Percentiles rank a stretch among this genome's conserved stretches.
These are phyloP conservation scores for Gephyroberyx darwinii DNA, from an alignment of 2,797 vertebrate genomes.

Conservation along the genomic window DNA sequence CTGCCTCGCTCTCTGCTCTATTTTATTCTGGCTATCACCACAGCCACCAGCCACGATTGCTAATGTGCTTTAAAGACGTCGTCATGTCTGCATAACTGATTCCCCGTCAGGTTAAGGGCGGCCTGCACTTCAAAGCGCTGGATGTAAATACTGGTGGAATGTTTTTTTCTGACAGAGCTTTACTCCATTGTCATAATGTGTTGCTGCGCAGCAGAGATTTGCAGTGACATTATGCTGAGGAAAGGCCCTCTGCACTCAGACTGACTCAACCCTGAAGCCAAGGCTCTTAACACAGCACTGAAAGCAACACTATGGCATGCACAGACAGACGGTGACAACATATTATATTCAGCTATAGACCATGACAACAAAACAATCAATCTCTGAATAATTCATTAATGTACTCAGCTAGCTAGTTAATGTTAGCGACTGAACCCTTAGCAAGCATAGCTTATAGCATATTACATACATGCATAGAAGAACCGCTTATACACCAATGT, in stretches of 20 bases:
- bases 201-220: constrained; percentile 20
- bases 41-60: constrained; percentile 32
- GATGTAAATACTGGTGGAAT: constrained; percentile 19
- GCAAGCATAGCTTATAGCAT: no score
- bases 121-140: constrained; percentile 9
- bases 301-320: neutral
- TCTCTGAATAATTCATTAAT: no score
- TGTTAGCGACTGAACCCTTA: no score
- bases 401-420: no score
- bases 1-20: constrained; percentile 31
- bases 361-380: neutral
- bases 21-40: constrained; percentile 38
- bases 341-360: neutral
- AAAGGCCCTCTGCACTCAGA: constrained; percentile 26
- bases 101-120: constrained; percentile 25
- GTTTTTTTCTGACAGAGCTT: constrained; percentile 24
- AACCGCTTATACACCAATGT: no score
- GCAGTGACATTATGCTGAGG: constrained; percentile 18
- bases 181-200: constrained; percentile 25
- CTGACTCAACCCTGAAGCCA: constrained; percentile 33
- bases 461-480: no score
- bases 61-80: constrained; percentile 32
- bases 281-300: neutral
- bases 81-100: constrained; percentile 25
- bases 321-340: neutral